Evolutionary conservation across 92 coral and sea anemone genomes (phyloP), one percentile per base, ranked within the genome.

Genomic region (Palythoa caribaeorum): DNA sequence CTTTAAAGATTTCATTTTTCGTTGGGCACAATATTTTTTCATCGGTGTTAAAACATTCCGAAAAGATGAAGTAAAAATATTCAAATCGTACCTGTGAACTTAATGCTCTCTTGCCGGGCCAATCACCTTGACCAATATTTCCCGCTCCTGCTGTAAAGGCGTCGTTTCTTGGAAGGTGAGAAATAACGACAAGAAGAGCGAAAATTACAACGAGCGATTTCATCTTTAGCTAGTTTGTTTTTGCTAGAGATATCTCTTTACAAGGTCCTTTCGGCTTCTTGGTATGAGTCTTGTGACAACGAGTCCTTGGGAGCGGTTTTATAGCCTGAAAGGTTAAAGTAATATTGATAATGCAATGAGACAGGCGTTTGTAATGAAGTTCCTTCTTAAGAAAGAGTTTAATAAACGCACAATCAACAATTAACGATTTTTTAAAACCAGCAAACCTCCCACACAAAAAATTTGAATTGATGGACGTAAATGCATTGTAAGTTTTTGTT

Each of bases 91-190:
- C 85, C 85, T 80, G 57, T 1, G 85, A 40, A 1, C 57, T 39
- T 17, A 80, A 0, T 6, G 63, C 85, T 62, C 85, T 62, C 74
- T 80, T 80, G 17, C 85, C 85, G 0, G 85, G 60, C 85, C 85
- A 80, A 19, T 80, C 85, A 21, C 85, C 84, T 12, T 28, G 62
- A 17, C 94, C 94, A 9, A 91, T 91, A 37, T 91, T 91, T 71
- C 94, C 94, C 11, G 94, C 94, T 11, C 94, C 94, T 0, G 94
- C 94, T 6, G 94, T 92, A 48, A 92, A 92, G 11, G 87, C 92
- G 53, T 92, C 94, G 37, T 84, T 92, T 78, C 87, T 73, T 38
- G 89, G 88, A 55, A 92, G 51, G 36, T 85, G 88, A 3, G 90
- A 62, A 5, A 74, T 85, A 20, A 87, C 90, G 9, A 92, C 88